These are phyloP conservation scores for Aphelenchoides fujianensis DNA, from an alignment of 1,140 invertebrate genomes.

Conservation along the genomic window DNA sequence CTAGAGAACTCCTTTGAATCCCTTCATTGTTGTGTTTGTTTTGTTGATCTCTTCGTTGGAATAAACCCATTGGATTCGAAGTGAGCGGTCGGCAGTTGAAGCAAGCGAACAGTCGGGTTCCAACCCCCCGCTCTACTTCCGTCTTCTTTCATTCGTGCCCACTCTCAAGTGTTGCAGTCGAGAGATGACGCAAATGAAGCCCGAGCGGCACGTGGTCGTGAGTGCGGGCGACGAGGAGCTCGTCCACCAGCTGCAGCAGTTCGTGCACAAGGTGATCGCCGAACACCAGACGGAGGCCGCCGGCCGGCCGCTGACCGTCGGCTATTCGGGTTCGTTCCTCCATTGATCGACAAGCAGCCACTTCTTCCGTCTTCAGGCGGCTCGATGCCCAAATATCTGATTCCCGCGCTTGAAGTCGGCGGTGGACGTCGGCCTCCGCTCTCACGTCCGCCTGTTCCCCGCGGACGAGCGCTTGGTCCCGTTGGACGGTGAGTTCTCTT, in stretches of 20 bases:
- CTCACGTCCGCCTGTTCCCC: conserved; percentile 37
- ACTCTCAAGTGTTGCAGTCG: too few species aligned
- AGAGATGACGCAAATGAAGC: conserved; percentile 22
- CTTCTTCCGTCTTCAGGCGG: conserved; percentile 47
- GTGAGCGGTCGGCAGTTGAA: too few species aligned
- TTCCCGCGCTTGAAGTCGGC: conserved; percentile 40
- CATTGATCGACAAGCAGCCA: too few species aligned
- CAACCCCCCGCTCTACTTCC: too few species aligned
- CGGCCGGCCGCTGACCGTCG: conserved; percentile 32
- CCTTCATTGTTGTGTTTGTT: not conserved
- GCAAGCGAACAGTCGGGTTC: too few species aligned
- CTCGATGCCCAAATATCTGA: conserved; percentile 52
- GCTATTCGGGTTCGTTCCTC: conserved; percentile 43
- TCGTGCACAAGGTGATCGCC: conserved; percentile 15
- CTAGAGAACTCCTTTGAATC: not conserved
- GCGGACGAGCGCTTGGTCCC: conserved; percentile 55
- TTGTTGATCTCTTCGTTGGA: not conserved
- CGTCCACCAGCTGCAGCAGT: conserved; percentile 18
- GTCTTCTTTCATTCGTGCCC: too few species aligned
- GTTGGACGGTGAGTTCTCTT: too few species aligned
- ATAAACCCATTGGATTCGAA: not conserved
- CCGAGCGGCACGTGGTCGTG: conserved; percentile 8
- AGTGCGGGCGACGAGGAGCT: conserved; percentile 17
- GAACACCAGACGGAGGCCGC: not conserved
- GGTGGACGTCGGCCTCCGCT: not conserved